phyloP scores from a whole-genome alignment of 2,113 vertebrate genomes.

The Ptychochromis oligacanthus region DNA sequence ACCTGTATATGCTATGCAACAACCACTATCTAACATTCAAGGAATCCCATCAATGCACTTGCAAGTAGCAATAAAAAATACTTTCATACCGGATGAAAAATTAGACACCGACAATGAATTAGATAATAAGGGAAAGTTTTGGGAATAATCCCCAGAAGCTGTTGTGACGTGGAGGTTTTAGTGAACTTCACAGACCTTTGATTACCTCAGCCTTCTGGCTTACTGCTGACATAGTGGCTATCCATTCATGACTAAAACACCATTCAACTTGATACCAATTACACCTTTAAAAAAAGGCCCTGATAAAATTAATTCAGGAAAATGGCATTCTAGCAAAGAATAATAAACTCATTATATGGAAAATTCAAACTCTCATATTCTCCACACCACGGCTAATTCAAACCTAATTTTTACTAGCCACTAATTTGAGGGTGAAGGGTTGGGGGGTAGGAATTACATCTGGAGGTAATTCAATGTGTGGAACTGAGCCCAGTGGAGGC shows the following conservation, averaged over 20 bases:
- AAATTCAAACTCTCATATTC: constrained; percentile 76
- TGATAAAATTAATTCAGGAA: constrained; percentile 70
- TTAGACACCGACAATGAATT: neutral
- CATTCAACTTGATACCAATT: constrained; percentile 67
- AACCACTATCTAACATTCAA: constrained; percentile 18
- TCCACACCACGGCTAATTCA: constrained; percentile 77
- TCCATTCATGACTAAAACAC: constrained; percentile 69
- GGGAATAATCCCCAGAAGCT: constrained; percentile 34
- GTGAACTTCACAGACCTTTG: constrained; percentile 9
- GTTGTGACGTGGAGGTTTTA: constrained; percentile 5
- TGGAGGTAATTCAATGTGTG: constrained; percentile 82
- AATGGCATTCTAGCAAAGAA: constrained; percentile 77
- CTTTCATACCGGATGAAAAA: constrained; percentile 30
- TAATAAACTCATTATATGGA: constrained; percentile 81
- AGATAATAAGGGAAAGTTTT: constrained; percentile 31
- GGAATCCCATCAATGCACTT: constrained; percentile 34
- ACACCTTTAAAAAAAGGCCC: constrained; percentile 41
- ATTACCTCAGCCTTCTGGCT: constrained; percentile 50
- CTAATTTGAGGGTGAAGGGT: constrained; percentile 78
- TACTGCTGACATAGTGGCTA: constrained; percentile 48
- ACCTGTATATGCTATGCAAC: constrained; percentile 61
- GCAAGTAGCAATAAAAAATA: constrained; percentile 42
- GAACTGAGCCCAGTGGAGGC: constrained; percentile 76
- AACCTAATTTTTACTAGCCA: constrained; percentile 84
- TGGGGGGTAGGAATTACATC: constrained; percentile 79